Base-by-base conservation (phyloP, 92 coral and sea anemone genomes). In the Metridium senile region DNA sequence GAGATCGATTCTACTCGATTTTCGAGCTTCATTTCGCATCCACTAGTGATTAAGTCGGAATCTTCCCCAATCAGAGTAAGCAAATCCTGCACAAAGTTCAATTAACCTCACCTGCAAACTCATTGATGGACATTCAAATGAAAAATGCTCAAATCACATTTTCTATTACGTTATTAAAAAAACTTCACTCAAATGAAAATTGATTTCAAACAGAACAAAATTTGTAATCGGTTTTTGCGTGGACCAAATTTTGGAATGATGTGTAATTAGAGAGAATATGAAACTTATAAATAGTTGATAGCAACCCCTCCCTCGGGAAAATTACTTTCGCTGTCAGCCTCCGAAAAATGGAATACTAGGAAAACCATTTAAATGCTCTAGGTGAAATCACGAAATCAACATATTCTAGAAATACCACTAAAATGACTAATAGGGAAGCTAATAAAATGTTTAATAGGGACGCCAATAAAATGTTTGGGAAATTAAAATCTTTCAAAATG, bases 1-100 rank as follows among this genome's bases (percentile, higher is more conserved):
- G 45, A 31, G 17, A 59, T 59, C 30, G 20, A 1, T 26, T 59
- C 66, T 59, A 22, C 66, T 22, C 33, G 11, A 22, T 22, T 59
- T 59, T 18, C 1, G 11, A 16, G 17, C 11, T 59, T 59, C 66
- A 59, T 59, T 59, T 59, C 29, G 22, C 66, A 26, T 59, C 66
- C 4, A 59, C 30, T 26, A 6, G 31, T 59, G 66, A 59, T 59
- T 59, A 59, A 59, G 29, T 22, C 66, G 66, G 22, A 59, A 59
- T 59, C 30, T 59, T 29, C 32, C 22, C 66, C 66, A 59, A 59
- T 59, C 66, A 59, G 66, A 59, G 66, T 4, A 54, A 54, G 66
- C 31, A 59, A 59, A 59, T 59, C 32, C 66, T 20, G n/a, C n/a
- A 10, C 23, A 54, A 54, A 16, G 49, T 54, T 4, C 66, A 22